Conservation (phyloP, 2,113 vertebrate genomes). For the Mesitornis unicolor region DNA sequence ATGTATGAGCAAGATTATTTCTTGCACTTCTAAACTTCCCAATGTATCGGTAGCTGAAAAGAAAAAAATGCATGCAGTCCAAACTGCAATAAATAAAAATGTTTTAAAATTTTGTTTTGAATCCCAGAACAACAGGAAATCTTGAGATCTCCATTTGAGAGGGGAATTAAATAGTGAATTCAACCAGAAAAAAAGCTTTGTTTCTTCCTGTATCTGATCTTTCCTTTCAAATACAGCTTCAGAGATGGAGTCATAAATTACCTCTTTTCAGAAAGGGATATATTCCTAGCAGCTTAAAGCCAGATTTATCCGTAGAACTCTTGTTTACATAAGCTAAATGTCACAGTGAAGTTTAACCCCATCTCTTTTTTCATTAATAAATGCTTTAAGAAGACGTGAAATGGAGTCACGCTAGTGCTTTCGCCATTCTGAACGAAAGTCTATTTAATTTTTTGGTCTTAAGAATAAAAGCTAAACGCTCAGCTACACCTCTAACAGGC, state of each 20-base stretch:
- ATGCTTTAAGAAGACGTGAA: background rate
- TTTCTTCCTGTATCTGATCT: slow-evolving; percentile 33
- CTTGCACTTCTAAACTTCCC: slow-evolving; percentile 32
- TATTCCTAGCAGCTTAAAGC: slow-evolving; percentile 4
- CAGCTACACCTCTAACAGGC: background rate
- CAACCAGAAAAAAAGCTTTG: background rate
- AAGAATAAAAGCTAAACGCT: background rate
- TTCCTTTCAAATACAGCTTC: slow-evolving; percentile 11
- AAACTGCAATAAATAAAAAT: slow-evolving; percentile 62
- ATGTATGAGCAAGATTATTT: slow-evolving; percentile 6
- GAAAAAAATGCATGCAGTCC: slow-evolving; percentile 45
- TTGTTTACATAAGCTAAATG: slow-evolving; percentile 23
- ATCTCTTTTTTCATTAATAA: background rate
- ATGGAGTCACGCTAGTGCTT: background rate
- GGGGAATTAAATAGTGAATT: background rate
- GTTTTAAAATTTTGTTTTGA: slow-evolving; percentile 10
- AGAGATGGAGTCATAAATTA: slow-evolving; percentile 46
- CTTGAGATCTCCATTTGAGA: slow-evolving; percentile 18
- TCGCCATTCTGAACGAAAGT: background rate
- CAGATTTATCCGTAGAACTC: slow-evolving; percentile 29
- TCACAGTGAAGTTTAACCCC: background rate
- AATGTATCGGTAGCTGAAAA: slow-evolving; percentile 12
- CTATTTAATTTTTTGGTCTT: background rate
- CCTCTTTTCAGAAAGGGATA: background rate
- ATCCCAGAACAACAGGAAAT: slow-evolving; percentile 9